Evolutionary conservation across 2,888 invertebrate species (phyloP), one percentile per base, ranked within the genome.

Genomic region (Parelbella ahira): DNA sequence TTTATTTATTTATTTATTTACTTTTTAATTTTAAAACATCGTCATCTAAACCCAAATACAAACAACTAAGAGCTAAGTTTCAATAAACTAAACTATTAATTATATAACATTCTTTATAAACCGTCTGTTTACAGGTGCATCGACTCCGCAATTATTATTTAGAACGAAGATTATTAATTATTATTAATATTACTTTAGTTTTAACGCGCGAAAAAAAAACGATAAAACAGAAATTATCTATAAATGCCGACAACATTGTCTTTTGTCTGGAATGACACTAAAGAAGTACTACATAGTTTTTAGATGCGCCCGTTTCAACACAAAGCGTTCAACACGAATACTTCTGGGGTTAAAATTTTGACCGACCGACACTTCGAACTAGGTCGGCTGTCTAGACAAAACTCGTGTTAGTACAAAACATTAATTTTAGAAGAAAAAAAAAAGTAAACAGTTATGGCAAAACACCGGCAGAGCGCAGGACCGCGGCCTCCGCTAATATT

Each of bases 251-350:
- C 84, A 82, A 79, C 66, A 72, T 73, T 84, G 84, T 86, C 86
- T 87, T 86, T 87, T 84, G 78, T 80, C 80, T 86, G 86, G 86
- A 87, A 87, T 87, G 86, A 87, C 80, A 81, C 81, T 76, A 68
- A 59, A 57, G 54, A 59, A 60, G 61, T 54, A 53, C 56, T 61
- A 62, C 54, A n/a, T 51, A 67, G 56, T 69, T 74, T 65, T 61
- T 61, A 70, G 61, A 65, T 58, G 56, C 56, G 56, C 56, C 56
- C 55, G 61, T 59, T 57, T 60, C 58, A 15, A 15, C 15, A 15
- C 67, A 67, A 66, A 65, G 56, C 58, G 53, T 50, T 24, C 44
- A 24, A 69, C 60, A 52, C 57, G 63, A 60, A 15, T 3, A 15
- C 15, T 15, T 4, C 2, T 3, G 15, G 15, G 15, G 4, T 2